These are phyloP conservation scores for Panopea generosa DNA, from an alignment of 2,888 invertebrate genomes.

Conservation along the genomic window DNA sequence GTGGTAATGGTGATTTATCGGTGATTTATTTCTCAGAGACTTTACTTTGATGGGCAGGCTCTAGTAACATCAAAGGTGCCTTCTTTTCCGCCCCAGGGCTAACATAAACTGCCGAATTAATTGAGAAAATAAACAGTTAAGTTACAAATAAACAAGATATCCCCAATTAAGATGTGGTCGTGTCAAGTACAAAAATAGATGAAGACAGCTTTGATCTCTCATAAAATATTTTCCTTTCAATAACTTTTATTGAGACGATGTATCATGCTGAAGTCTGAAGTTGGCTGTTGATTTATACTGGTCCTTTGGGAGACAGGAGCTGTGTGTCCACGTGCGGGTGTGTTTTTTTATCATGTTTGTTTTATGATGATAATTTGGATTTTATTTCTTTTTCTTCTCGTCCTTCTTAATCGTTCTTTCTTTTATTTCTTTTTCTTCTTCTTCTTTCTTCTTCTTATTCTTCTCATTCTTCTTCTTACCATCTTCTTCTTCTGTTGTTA, in stretches of 20 bases:
- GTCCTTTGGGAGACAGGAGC: too few species aligned
- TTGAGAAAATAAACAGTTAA: conserved; percentile 30
- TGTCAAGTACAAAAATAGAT: conserved; percentile 13
- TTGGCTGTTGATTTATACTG: background rate
- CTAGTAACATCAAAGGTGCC: conserved; percentile 28
- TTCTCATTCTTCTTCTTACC: too few species aligned
- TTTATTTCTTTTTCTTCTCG: too few species aligned
- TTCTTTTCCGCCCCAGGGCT: conserved; percentile 27
- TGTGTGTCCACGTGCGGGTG: too few species aligned
- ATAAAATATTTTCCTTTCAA: background rate
- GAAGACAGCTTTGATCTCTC: conserved; percentile 2
- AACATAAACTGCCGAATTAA: conserved; percentile 32
- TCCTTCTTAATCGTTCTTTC: too few species aligned
- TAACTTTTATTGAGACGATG: background rate
- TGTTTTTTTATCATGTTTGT: too few species aligned
- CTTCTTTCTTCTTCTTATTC: too few species aligned
- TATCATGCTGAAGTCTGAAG: background rate
- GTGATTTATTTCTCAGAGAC: background rate
- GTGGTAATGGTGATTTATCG: background rate
- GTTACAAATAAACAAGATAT: conserved; percentile 16
- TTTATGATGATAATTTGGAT: too few species aligned
- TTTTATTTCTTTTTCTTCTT: too few species aligned
- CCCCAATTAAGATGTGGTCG: conserved; percentile 35
- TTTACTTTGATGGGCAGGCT: conserved; percentile 12
- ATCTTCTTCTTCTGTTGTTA: too few species aligned